Evolutionary conservation across 2,797 vertebrate species (phyloP), one percentile per base, ranked within the genome.

Genomic region (Oreortyx pictus): DNA sequence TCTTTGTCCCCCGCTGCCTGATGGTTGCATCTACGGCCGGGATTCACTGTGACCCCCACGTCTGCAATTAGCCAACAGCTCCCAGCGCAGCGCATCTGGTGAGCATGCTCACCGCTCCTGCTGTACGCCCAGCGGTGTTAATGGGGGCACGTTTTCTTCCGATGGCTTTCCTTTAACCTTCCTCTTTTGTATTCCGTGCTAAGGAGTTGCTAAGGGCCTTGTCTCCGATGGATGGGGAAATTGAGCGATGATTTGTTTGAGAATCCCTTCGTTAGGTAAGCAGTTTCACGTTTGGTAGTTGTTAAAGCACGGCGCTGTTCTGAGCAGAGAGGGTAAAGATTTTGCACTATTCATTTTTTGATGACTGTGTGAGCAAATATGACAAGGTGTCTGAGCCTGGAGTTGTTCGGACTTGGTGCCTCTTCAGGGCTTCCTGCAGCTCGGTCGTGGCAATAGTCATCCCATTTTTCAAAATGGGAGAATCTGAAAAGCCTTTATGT

Each of bases 21-120:
- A 31, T 64, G 67, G 86, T 68, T 81, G 60, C 60, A 83, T 77
- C 94, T 92, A 92, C 61, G 84, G 93, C 80, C 88, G 74, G 61
- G 86, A 80, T 88, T 96, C 77, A 15, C 83, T 96, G 84, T 88
- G 89, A 90, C 82, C 88, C 88, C 49, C 91, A 68, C 91, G 82
- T 23, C 70, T 85, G 82, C 83, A 89, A 92, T 74, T 54, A 85
- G 67, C 71, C 89, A 89, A 43, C 81, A 89, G 75, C 87, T 94
- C 83, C 52, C n/a, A 79, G 87, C 56, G 70, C 41, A 78, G 77
- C 54, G 64, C 89, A 16, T 31, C 19, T 70, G 31, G 31, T 3
- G 59, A 73, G 27, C 52, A 54, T 33, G 25, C 47, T 92, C 43
- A 44, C 49, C 0, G 5, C 57, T 82, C 39, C 71, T 66, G 81